phyloP scores from a whole-genome alignment of 2,888 invertebrate genomes.

The Drosophila testacea region DNA sequence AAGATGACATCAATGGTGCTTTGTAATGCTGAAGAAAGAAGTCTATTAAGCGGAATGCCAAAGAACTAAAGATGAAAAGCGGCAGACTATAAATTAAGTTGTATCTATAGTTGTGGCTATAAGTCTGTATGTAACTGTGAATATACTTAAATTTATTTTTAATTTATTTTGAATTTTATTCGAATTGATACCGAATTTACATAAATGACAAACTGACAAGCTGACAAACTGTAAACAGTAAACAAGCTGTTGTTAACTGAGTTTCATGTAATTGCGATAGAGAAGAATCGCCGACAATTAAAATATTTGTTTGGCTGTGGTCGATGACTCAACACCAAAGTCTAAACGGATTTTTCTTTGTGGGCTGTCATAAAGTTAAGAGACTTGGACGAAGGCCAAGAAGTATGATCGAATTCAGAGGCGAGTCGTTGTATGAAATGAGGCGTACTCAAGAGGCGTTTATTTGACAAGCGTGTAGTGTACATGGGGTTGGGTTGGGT shows the following conservation, averaged over 20 bases:
- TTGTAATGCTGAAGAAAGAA: constrained; percentile 55
- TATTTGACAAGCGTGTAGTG: constrained; percentile 39
- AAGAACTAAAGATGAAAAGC: constrained; percentile 23
- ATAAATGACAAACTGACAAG: constrained; percentile 50
- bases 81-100: constrained; percentile 67
- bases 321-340: constrained; percentile 57
- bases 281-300: constrained; percentile 51
- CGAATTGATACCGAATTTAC: constrained; percentile 59
- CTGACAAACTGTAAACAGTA: constrained; percentile 22
- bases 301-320: constrained; percentile 28
- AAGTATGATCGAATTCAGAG: constrained; percentile 2
- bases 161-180: constrained; percentile 59
- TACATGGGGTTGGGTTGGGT: constrained; percentile 36
- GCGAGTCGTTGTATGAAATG: constrained; percentile 24
- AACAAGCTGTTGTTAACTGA: constrained; percentile 17
- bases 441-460: constrained; percentile 35
- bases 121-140: constrained; percentile 52
- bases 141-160: constrained; percentile 36
- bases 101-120: constrained; percentile 52
- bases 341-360: constrained; percentile 21
- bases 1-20: constrained; percentile 13
- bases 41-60: constrained; percentile 31
- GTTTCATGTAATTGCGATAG: constrained; percentile 64
- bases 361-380: constrained; percentile 39
- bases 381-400: constrained; percentile 19